A percentile compares a stretch with the other conserved stretches of the same genome.
Evolutionary conservation across 2,888 invertebrate genomes (phyloP).

Genomic region (Drosophila paracracens): DNA sequence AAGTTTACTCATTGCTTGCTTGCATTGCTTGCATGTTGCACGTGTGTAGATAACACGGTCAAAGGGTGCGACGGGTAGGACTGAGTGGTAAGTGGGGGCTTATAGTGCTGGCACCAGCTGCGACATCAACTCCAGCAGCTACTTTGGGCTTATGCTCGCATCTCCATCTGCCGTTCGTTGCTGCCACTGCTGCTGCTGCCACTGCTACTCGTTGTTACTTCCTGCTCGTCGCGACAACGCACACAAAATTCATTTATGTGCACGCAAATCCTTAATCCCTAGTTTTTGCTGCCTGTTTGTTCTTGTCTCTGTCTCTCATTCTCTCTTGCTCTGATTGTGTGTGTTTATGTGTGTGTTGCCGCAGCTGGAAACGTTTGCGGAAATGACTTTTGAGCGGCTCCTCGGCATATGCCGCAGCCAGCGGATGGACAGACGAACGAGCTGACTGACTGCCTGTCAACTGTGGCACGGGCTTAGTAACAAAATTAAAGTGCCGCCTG

Average conservation of each 20-base stretch:
- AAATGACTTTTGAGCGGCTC: slow-evolving; percentile 81
- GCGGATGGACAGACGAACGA: slow-evolving; percentile 16
- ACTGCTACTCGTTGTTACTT: not conserved
- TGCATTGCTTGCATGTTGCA: slow-evolving; percentile 76
- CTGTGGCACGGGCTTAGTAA: slow-evolving; percentile 68
- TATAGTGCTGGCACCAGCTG: slow-evolving; percentile 2
- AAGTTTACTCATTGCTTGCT: slow-evolving; percentile 54
- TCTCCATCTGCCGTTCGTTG: slow-evolving; percentile 1
- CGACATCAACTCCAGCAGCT: slow-evolving; percentile 21
- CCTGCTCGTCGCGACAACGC: slow-evolving; percentile 57
- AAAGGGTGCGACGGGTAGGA: not conserved
- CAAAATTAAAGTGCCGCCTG: slow-evolving; percentile 76
- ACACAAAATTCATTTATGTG: slow-evolving; percentile 80
- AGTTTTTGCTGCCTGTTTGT: slow-evolving; percentile 76
- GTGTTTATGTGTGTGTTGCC: slow-evolving; percentile 30
- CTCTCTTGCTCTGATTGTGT: not conserved
- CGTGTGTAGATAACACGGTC: slow-evolving; percentile 74
- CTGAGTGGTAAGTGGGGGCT: not conserved
- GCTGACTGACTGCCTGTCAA: slow-evolving; percentile 41
- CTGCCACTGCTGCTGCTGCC: not conserved
- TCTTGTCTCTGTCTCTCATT: slow-evolving; percentile 24
- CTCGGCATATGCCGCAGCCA: slow-evolving; percentile 61
- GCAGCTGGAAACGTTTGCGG: slow-evolving; percentile 76
- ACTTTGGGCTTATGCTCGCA: slow-evolving; percentile 22
- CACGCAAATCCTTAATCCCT: slow-evolving; percentile 80